Conservation (phyloP, 2,797 vertebrate genomes). For the Vespertilio murinus region DNA sequence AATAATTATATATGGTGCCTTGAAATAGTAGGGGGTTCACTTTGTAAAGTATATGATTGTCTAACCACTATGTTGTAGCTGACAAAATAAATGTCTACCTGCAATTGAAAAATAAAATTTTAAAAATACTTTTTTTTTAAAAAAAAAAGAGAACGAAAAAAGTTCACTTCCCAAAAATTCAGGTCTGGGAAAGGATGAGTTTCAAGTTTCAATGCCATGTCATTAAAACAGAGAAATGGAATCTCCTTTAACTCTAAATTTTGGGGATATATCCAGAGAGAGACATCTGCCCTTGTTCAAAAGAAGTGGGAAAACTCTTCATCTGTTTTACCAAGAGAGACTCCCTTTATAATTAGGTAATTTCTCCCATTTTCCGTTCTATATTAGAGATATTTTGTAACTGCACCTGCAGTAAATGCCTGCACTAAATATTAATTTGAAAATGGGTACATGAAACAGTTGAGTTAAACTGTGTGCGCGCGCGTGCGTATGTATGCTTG, state of each 20-base stretch:
- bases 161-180: neutral
- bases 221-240: neutral
- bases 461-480: neutral
- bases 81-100: neutral
- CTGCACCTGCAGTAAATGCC: neutral
- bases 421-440: neutral
- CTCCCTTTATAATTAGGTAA: neutral
- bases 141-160: neutral
- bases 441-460: neutral
- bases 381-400: neutral
- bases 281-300: neutral
- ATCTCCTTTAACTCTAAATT: neutral
- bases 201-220: neutral
- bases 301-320: neutral
- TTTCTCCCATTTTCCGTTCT: neutral
- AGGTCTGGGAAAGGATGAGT: conserved; percentile 4
- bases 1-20: neutral
- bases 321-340: neutral
- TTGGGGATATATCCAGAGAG: neutral
- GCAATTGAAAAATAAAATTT: neutral
- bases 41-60: neutral
- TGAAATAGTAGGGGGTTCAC: neutral
- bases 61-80: neutral
- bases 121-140: neutral
- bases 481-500: neutral